Conservation (phyloP, 1,140 invertebrate genomes). For the Diachasma alloeum region DNA sequence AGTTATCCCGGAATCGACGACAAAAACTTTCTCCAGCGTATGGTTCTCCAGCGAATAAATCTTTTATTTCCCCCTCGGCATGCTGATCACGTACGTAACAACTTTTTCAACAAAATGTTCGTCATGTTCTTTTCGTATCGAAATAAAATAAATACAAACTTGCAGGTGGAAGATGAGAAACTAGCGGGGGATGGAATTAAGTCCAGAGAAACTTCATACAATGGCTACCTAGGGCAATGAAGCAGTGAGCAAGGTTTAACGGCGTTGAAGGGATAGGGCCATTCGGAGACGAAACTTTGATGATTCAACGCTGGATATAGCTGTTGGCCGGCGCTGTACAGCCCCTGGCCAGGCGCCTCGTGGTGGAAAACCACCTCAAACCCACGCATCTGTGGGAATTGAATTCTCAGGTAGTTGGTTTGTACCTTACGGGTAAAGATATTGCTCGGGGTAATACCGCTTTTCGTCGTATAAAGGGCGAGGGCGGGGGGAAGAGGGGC, state of each 20-base stretch:
- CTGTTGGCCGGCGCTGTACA: background rate
- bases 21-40: too few species aligned
- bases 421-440: background rate
- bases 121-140: too few species aligned
- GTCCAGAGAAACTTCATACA: background rate
- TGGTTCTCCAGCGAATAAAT: too few species aligned
- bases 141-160: too few species aligned
- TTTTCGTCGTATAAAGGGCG: too few species aligned
- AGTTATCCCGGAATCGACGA: too few species aligned
- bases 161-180: too few species aligned
- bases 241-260: background rate
- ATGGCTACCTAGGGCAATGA: background rate
- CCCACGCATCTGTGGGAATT: background rate
- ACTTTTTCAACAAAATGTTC: too few species aligned
- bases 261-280: background rate
- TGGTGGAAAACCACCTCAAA: background rate
- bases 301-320: background rate
- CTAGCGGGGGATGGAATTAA: too few species aligned
- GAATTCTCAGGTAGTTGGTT: background rate
- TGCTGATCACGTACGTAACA: too few species aligned
- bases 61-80: too few species aligned
- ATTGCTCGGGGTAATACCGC: background rate
- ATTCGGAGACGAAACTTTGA: background rate
- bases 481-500: too few species aligned
- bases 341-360: background rate